Conservation (phyloP, 2,113 vertebrate genomes). For the Psephotus haematonotus region DNA sequence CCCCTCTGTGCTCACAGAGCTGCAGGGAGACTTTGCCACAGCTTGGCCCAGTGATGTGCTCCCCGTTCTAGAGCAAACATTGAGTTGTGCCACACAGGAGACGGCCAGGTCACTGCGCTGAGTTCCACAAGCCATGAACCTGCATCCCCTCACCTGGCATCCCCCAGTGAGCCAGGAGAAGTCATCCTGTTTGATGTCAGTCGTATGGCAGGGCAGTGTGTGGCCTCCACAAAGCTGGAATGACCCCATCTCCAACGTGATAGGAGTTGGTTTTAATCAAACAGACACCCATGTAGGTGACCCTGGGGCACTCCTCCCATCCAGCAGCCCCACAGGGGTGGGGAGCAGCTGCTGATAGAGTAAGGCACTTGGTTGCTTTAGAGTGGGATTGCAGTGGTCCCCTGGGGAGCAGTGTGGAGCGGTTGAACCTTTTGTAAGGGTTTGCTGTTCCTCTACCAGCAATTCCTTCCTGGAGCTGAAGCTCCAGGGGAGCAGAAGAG, state of each 20-base stretch:
- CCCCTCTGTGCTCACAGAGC: rapidly evolving
- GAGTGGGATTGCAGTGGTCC: not conserved
- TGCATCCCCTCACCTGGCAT: not conserved
- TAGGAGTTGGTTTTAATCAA: constrained; percentile 3
- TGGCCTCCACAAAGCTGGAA: not conserved
- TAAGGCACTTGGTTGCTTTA: not conserved
- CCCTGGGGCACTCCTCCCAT: not conserved
- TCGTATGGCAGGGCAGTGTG: rapidly evolving
- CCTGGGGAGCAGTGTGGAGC: not conserved
- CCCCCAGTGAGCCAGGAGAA: not conserved
- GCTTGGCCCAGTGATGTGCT: rapidly evolving
- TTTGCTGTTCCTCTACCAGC: not conserved
- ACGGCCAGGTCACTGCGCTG: not conserved
- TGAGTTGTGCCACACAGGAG: not conserved
- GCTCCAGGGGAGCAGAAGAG: not conserved
- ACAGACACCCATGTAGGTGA: not conserved
- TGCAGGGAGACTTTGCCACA: not conserved
- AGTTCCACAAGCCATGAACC: rapidly evolving
- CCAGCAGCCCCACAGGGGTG: not conserved
- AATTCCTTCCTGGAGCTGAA: not conserved
- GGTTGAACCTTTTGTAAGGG: not conserved
- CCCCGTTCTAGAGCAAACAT: rapidly evolving
- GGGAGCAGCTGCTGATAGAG: not conserved
- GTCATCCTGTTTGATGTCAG: rapidly evolving
- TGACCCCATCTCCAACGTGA: rapidly evolving